phyloP scores from a whole-genome alignment of 2,797 vertebrate species.

The Anniella stebbinsi region DNA sequence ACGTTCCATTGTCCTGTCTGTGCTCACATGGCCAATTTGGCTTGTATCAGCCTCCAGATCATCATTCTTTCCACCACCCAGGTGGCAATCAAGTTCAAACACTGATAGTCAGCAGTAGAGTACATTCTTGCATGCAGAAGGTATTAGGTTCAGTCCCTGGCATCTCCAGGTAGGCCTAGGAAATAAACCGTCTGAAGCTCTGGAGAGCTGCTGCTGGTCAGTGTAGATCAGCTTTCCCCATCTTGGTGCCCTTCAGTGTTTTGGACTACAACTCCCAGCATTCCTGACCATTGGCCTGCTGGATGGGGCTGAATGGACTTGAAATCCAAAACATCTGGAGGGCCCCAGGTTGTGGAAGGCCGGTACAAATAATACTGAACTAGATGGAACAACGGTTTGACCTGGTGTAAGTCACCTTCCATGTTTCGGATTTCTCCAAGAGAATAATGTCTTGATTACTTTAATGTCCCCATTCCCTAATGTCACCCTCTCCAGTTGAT shows the following conservation, averaged over 20 bases:
- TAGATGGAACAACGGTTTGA: background rate
- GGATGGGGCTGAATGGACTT: background rate
- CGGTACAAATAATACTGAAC: background rate
- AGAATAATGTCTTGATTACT: background rate
- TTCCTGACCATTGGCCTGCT: background rate
- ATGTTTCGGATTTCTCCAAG: background rate
- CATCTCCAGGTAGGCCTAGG: background rate
- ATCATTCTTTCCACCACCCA: background rate
- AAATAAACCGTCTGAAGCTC: background rate
- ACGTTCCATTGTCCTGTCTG: background rate
- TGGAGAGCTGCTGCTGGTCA: background rate
- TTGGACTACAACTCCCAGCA: background rate
- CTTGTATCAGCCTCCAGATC: background rate
- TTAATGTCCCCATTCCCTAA: background rate
- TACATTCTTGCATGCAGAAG: background rate
- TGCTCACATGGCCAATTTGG: background rate
- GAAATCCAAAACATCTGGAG: background rate
- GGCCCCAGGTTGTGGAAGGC: background rate
- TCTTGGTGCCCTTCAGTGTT: background rate
- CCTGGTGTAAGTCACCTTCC: background rate
- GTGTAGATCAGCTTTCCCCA: background rate
- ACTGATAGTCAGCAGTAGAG: background rate
- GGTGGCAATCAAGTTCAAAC: background rate
- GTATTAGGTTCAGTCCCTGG: background rate
- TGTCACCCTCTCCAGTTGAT: background rate